Conservation (phyloP, 2,113 vertebrate species). For the Patagioenas fasciata region DNA sequence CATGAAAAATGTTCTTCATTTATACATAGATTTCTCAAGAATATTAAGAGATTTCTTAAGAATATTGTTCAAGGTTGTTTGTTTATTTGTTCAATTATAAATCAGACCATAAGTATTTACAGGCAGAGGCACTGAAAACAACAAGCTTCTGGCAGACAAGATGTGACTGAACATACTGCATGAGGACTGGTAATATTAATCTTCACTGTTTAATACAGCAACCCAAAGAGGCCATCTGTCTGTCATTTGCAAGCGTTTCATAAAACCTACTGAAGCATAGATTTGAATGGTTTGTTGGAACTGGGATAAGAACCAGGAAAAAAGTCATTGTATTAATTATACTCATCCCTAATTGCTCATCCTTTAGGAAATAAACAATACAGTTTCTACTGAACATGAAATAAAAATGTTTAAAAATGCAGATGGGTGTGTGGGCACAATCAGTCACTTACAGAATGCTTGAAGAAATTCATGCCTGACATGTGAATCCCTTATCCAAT, state of each 20-base stretch:
- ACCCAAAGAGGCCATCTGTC: slow-evolving; percentile 55
- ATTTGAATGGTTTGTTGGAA: not conserved
- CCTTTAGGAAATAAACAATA: slow-evolving; percentile 52
- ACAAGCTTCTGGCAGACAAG: slow-evolving; percentile 35
- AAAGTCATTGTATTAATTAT: not conserved
- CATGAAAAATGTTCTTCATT: not conserved
- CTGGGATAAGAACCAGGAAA: not conserved
- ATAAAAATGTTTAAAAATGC: slow-evolving; percentile 30
- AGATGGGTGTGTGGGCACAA: slow-evolving; percentile 36
- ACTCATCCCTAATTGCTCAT: slow-evolving; percentile 25
- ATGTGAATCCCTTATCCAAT: not conserved
- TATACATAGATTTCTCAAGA: not conserved
- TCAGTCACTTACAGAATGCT: not conserved
- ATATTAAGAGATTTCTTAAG: not conserved
- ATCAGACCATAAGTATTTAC: slow-evolving; percentile 39
- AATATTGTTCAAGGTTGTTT: not conserved
- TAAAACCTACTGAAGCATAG: slow-evolving; percentile 46
- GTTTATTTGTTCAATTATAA: not conserved
- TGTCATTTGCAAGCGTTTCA: slow-evolving; percentile 39
- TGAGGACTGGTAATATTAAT: slow-evolving; percentile 34
- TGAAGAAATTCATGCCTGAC: not conserved
- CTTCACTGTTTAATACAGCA: slow-evolving; percentile 11
- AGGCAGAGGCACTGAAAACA: slow-evolving; percentile 18
- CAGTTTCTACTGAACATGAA: slow-evolving; percentile 20
- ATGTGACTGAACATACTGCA: slow-evolving; percentile 11